phyloP scores from a whole-genome alignment of 2,797 vertebrate genomes.

The Mormyrops boulengeri region DNA sequence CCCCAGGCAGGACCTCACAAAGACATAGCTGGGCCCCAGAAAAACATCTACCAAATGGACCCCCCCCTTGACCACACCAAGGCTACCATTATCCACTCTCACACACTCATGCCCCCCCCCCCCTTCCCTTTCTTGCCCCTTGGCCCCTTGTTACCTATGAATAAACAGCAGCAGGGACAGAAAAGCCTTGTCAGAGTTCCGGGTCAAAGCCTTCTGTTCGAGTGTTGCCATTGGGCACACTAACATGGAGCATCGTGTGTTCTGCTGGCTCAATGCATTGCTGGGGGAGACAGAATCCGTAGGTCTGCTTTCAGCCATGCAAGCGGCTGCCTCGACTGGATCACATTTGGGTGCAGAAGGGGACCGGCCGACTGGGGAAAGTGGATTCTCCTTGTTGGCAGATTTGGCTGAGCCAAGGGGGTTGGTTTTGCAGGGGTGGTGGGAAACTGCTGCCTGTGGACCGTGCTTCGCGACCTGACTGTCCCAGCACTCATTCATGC shows the following conservation, averaged over 20 bases:
- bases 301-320: neutral
- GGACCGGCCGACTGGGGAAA: neutral
- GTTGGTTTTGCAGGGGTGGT: neutral
- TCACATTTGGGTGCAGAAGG: neutral
- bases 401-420: neutral
- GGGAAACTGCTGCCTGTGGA: neutral
- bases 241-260: neutral
- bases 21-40: neutral
- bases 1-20: neutral
- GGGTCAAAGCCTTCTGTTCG: neutral
- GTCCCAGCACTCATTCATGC: neutral
- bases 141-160: constrained; percentile 42
- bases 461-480: neutral
- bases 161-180: constrained; percentile 45
- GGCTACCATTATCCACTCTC: neutral
- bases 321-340: neutral
- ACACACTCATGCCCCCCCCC: neutral
- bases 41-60: neutral
- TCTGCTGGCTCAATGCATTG: neutral
- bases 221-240: neutral
- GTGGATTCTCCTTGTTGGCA: neutral
- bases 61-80: neutral
- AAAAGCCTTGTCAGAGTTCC: constrained; percentile 37
- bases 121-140: neutral
- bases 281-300: too few relatives aligned